Evolutionary conservation across 37 sponge, comb jelly and placozoan species (phyloP).

Genomic region (Haliclona indistincta): DNA sequence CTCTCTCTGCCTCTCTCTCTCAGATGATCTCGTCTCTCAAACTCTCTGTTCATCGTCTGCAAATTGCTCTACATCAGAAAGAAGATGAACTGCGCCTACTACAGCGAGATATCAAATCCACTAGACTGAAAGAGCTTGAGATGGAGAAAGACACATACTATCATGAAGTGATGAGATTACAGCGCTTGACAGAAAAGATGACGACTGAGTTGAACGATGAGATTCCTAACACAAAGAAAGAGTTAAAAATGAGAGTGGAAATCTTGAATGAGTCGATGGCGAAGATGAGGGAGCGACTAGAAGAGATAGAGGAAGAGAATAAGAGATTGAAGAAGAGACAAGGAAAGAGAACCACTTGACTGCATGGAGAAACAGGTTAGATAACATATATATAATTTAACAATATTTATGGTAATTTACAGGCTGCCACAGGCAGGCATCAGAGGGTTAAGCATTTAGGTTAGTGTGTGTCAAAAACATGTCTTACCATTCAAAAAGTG

Average conservation of each 20-base stretch:
- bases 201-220: not conserved
- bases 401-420: no score
- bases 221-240: constrained; percentile 17
- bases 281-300: constrained; percentile 36
- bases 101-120: constrained; percentile 4
- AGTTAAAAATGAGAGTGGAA: constrained; percentile 25
- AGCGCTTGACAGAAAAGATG: not conserved
- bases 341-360: constrained; percentile 3
- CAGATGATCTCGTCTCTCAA: constrained; percentile 42
- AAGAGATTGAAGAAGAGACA: constrained; percentile 10
- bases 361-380: no score
- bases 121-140: constrained; percentile 41
- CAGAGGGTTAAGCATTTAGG: no score
- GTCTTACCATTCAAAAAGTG: no score
- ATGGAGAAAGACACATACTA: constrained; percentile 33
- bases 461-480: no score
- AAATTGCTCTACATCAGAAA: constrained; percentile 54
- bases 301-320: constrained; percentile 24
- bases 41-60: constrained; percentile 43
- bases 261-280: constrained; percentile 46
- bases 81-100: constrained; percentile 30
- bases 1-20: no score
- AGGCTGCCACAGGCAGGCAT: no score
- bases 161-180: constrained; percentile 36
- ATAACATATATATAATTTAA: no score